Evolutionary conservation across 35 echinoderm and acorn worm species (phyloP).

Genomic region (Patiria miniata): DNA sequence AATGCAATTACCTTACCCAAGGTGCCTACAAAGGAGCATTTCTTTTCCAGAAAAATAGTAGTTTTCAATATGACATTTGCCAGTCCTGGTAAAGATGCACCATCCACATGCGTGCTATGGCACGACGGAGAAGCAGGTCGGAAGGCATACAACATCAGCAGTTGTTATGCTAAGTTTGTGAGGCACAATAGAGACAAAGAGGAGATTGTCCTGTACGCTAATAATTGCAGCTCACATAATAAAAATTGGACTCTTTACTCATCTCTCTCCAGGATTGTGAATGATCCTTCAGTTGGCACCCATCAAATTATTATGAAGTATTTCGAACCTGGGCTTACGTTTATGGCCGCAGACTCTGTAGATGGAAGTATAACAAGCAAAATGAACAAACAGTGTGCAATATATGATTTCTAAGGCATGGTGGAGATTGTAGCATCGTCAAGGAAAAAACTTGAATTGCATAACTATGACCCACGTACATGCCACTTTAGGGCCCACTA

Average conservation of each 20-base stretch:
- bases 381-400: too few species aligned
- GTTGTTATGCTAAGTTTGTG: constrained; percentile 31
- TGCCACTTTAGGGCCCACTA: too few species aligned
- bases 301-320: constrained; percentile 51
- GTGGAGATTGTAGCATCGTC: too few species aligned
- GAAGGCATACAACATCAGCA: constrained; percentile 51
- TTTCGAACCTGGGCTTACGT: constrained; percentile 49
- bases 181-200: constrained; percentile 24
- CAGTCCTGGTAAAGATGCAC: constrained; percentile 39
- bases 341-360: constrained; percentile 50
- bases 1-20: constrained; percentile 44
- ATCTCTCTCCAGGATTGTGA: constrained; percentile 31
- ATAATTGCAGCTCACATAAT: constrained; percentile 52
- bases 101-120: constrained; percentile 36
- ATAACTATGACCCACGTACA: too few species aligned
- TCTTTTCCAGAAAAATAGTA: constrained; percentile 45
- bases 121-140: constrained; percentile 64
- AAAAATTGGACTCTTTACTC: constrained; percentile 44
- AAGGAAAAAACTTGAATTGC: too few species aligned
- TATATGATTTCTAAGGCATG: too few species aligned
- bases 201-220: constrained; percentile 23
- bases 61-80: constrained; percentile 67
- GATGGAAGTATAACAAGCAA: constrained; percentile 55
- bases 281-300: constrained; percentile 35
- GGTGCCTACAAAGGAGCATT: constrained; percentile 47